phyloP scores from a whole-genome alignment of 2,113 vertebrate species.

The Mastomys coucha region DNA sequence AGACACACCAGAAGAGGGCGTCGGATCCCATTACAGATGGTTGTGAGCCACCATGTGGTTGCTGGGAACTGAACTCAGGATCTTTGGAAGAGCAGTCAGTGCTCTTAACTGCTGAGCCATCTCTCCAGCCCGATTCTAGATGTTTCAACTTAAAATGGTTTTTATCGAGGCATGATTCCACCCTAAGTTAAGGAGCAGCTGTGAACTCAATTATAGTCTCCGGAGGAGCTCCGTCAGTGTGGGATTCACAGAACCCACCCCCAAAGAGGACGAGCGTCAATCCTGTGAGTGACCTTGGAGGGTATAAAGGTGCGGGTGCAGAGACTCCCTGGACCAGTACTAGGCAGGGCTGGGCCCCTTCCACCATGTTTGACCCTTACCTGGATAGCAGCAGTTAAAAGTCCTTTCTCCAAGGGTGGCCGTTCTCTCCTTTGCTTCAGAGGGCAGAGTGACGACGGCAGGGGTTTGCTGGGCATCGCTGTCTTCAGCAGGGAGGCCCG shows the following conservation, averaged over 20 bases:
- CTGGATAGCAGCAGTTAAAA: slow-evolving; percentile 95
- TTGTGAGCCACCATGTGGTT: too few species aligned
- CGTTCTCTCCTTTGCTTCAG: slow-evolving; percentile 90
- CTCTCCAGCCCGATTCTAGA: too few species aligned
- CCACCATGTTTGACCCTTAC: slow-evolving; percentile 65
- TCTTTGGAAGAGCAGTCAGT: too few species aligned
- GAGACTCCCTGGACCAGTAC: not conserved
- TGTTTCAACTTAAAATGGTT: not conserved
- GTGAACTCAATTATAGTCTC: not conserved
- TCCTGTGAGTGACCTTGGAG: not conserved
- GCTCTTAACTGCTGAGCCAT: too few species aligned
- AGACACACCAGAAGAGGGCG: too few species aligned
- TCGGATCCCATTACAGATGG: too few species aligned
- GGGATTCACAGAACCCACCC: not conserved
- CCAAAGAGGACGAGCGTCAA: not conserved
- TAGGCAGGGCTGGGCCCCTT: fast-evolving
- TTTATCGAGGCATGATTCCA: too few species aligned
- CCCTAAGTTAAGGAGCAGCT: not conserved
- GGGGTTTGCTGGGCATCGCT: slow-evolving; percentile 86
- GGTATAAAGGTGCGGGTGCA: fast-evolving
- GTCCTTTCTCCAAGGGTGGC: slow-evolving; percentile 91
- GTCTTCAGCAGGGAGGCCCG: slow-evolving; percentile 87
- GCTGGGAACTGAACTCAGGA: too few species aligned
- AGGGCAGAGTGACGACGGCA: slow-evolving; percentile 65
- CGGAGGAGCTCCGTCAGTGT: fast-evolving